Base-by-base conservation (phyloP, 2,113 vertebrate species). In the Aspiorhynchus laticeps region DNA sequence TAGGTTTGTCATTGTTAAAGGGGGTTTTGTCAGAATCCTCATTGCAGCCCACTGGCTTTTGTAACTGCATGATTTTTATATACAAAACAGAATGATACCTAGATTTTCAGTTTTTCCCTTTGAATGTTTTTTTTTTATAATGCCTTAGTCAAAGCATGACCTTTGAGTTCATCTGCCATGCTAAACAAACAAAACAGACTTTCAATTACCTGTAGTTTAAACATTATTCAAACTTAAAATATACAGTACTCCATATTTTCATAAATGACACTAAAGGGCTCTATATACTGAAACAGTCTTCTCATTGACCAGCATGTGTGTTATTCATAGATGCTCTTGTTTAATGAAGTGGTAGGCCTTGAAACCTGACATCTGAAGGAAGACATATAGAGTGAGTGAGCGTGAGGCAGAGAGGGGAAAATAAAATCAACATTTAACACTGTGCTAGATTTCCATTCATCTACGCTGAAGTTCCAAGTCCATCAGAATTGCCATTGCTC, bases 11-110 rank as follows among this genome's bases (percentile, higher is more conserved):
- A 38, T 80, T 26, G 26, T 48, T 12, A 28, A 26, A 73, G 7
- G 84, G 28, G 12, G 48, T 36, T 28, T 80, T 21, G 36, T 51
- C 21, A 24, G 51, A 69, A 59, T 80, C 86, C 77, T 88, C 76
- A 69, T 77, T 89, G 43, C 87, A 82, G 63, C 78, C 41, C 6
- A 87, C 91, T 87, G 88, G 91, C 83, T 92, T 75, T 24, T 10
- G 28, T 36, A 24, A 56, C 76, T 41, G 33, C 2, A 41, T 21
- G 2, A 21, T 38, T 61, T 61, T 36, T 36, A 36, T 59, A 36
- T 33, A 10, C 6, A 36, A n/a, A 33, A 59, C 33, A 14, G 19
- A 79, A 33, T 21, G 26, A 51, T 53, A 51, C 4, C 75, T 78
- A 31, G 17, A 21, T 33, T 21, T 78, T 8, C 12, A 9, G 0